Evolutionary conservation across 1,140 invertebrate genomes (phyloP).

Genomic region (Zophobas morio): DNA sequence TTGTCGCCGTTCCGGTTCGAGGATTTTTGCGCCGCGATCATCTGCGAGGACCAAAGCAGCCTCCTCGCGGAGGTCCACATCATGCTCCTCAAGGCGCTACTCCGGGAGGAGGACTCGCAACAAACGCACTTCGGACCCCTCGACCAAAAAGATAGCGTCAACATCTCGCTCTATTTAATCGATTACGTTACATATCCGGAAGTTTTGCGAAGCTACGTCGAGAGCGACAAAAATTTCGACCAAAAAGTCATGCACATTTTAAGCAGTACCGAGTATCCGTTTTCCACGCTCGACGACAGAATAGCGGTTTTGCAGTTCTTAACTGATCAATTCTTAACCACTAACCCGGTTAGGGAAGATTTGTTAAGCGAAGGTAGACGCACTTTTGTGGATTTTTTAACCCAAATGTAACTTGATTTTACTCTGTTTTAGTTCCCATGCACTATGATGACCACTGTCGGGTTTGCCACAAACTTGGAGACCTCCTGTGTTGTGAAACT

Average conservation of each 20-base stretch:
- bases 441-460: conserved; percentile 97
- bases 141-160: conserved; percentile 97
- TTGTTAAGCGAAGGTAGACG: conserved; percentile 89
- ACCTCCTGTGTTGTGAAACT: conserved; percentile 96
- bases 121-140: conserved; percentile 95
- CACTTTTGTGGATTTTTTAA: conserved; percentile 10
- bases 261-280: conserved; percentile 89
- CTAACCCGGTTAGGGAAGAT: conserved; percentile 93
- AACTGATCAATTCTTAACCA: conserved; percentile 94
- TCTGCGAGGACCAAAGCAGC: conserved; percentile 92
- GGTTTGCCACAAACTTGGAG: conserved; percentile 94
- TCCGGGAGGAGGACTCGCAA: conserved; percentile 95
- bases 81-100: conserved; percentile 89
- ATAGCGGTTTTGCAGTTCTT: conserved; percentile 92
- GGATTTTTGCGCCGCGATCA: conserved; percentile 94
- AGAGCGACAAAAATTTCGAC: conserved; percentile 89
- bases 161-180: conserved; percentile 91
- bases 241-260: conserved; percentile 79
- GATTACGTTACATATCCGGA: conserved; percentile 97
- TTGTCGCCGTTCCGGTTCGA: conserved; percentile 96
- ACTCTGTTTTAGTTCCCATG: conserved; percentile 80
- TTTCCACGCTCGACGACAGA: conserved; percentile 85
- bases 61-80: conserved; percentile 94
- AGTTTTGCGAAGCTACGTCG: conserved; percentile 88
- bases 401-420: conserved; percentile 1